These are phyloP conservation scores for Pachypanchax playfairii DNA, from an alignment of 2,113 vertebrate species.

Conservation along the genomic window DNA sequence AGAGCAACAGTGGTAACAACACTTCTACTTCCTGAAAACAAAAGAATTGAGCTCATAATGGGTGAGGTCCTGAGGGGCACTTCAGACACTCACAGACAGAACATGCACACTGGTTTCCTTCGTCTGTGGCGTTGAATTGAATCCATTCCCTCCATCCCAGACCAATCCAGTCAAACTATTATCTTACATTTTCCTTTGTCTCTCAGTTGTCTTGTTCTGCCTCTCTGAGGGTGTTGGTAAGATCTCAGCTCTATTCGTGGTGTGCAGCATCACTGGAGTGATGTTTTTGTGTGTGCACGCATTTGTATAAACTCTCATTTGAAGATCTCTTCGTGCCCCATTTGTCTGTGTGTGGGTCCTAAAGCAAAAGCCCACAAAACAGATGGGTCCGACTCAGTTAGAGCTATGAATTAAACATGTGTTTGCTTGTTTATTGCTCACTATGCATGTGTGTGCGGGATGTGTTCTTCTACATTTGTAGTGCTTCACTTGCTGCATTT, in stretches of 20 bases:
- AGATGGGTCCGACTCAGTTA: constrained; percentile 37
- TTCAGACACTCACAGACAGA: no score
- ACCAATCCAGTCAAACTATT: constrained; percentile 35
- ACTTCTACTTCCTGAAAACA: no score
- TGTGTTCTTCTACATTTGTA: constrained; percentile 19
- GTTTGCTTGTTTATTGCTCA: constrained; percentile 27
- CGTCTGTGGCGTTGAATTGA: constrained; percentile 1
- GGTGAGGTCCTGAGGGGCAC: no score
- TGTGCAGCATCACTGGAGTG: constrained; percentile 9
- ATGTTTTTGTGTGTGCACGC: constrained; percentile 3
- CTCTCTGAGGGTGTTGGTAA: constrained; percentile 26
- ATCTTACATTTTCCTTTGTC: constrained; percentile 22
- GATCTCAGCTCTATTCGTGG: constrained; percentile 2
- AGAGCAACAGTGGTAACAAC: no score
- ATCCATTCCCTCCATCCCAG: constrained; percentile 1
- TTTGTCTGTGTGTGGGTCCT: background rate
- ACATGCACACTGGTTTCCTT: no score
- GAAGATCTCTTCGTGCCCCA: constrained; percentile 10
- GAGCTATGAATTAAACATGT: constrained; percentile 48
- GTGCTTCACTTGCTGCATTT: constrained; percentile 8
- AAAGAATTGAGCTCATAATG: no score
- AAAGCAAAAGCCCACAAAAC: constrained; percentile 16
- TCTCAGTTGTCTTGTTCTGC: constrained; percentile 26
- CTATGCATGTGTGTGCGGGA: background rate
- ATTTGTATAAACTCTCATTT: constrained; percentile 9